A percentile compares a stretch with the other conserved stretches of the same genome.
phyloP scores from a whole-genome alignment of 2,888 invertebrate genomes.

The Acanthosepion lycidas region DNA sequence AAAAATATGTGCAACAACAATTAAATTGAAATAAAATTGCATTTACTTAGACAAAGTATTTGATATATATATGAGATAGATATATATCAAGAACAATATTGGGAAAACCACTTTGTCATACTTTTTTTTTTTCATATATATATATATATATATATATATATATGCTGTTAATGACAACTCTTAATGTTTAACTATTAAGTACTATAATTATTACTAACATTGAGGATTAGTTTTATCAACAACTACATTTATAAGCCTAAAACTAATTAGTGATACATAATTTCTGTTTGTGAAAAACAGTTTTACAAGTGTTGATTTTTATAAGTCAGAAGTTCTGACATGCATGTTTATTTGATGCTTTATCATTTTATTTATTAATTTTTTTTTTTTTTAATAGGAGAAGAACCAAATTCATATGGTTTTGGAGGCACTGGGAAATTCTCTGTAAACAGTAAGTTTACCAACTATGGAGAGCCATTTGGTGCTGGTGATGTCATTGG shows the following conservation, averaged over 20 bases:
- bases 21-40: background rate
- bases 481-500: slow-evolving; percentile 87
- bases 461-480: slow-evolving; percentile 83
- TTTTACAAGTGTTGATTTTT: background rate
- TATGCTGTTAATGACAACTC: background rate
- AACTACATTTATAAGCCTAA: background rate
- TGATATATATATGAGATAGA: background rate
- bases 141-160: background rate
- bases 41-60: background rate
- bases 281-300: background rate
- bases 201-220: background rate
- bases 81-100: no score
- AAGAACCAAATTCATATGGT: slow-evolving; percentile 82
- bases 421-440: slow-evolving; percentile 88
- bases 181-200: background rate
- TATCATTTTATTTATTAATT: background rate
- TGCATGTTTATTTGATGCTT: background rate
- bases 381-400: slow-evolving; percentile 80
- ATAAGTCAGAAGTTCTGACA: background rate
- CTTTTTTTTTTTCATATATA: background rate
- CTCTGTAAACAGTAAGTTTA: slow-evolving; percentile 83
- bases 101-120: no score
- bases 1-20: no score
- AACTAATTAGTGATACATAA: background rate
- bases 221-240: background rate